A percentile compares a stretch with the other conserved stretches of the same genome.
phyloP scores from a whole-genome alignment of 2,797 vertebrate genomes.

The Tadarida brasiliensis region DNA sequence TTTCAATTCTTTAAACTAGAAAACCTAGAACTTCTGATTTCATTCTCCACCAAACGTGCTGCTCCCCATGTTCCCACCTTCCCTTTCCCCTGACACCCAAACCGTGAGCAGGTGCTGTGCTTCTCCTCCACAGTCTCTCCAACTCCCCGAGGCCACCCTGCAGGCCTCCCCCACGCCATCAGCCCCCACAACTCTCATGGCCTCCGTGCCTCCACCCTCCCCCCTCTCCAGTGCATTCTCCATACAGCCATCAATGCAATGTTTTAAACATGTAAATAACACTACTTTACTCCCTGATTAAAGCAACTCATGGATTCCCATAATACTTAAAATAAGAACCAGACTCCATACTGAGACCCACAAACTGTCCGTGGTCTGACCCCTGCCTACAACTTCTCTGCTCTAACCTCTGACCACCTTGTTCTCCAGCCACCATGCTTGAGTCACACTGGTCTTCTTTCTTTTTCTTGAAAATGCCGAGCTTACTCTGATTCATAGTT shows the following conservation, averaged over 20 bases:
- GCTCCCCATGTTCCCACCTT: background rate
- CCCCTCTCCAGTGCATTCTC: background rate
- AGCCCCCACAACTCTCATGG: background rate
- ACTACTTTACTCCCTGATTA: background rate
- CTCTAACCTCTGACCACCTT: background rate
- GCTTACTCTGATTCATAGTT: background rate
- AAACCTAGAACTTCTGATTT: background rate
- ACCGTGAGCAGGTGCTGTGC: background rate
- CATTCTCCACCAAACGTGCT: background rate
- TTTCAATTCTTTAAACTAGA: background rate
- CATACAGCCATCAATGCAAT: background rate
- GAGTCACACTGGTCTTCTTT: background rate
- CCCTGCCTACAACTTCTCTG: background rate
- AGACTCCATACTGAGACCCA: background rate
- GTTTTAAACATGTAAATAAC: background rate
- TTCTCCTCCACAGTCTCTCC: background rate
- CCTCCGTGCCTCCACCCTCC: background rate
- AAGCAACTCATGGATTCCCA: background rate
- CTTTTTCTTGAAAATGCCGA: background rate
- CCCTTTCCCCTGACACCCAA: background rate
- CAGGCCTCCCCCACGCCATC: background rate
- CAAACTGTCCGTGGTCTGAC: background rate
- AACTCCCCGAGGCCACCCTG: background rate
- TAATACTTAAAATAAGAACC: background rate
- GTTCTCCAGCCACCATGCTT: background rate